Evolutionary conservation across 2,888 invertebrate genomes (phyloP).

Genomic region (Calameuta pallipes): DNA sequence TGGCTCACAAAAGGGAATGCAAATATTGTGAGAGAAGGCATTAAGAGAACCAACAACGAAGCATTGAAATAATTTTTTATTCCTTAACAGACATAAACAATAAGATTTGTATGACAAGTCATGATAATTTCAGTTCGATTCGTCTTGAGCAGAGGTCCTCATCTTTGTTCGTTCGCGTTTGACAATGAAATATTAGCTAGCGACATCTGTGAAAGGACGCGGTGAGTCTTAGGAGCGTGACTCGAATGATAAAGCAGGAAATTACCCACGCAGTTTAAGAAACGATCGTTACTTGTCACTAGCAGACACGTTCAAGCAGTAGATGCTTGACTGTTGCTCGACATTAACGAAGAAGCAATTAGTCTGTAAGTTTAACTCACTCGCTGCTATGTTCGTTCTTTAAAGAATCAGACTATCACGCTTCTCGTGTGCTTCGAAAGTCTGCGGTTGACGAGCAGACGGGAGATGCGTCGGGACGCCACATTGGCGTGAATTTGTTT

Average conservation of each 20-base stretch:
- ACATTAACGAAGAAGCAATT: background rate
- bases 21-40: background rate
- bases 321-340: background rate
- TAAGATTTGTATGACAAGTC: background rate
- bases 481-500: background rate
- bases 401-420: background rate
- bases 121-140: background rate
- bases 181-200: background rate
- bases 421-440: background rate
- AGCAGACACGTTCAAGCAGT: background rate
- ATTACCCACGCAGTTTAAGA: slow-evolving; percentile 49
- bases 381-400: background rate
- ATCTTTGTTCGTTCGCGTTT: background rate
- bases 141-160: background rate
- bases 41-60: background rate
- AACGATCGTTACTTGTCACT: slow-evolving; percentile 44
- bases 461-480: background rate
- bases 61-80: background rate
- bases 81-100: background rate
- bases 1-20: background rate
- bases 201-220: background rate
- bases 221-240: background rate
- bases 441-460: background rate
- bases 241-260: slow-evolving; percentile 53
- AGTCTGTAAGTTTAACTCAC: background rate